A percentile compares a stretch with the other conserved stretches of the same genome.
These are phyloP conservation scores for Panthera leo DNA, from an alignment of 2,113 vertebrate species.

Conservation along the genomic window DNA sequence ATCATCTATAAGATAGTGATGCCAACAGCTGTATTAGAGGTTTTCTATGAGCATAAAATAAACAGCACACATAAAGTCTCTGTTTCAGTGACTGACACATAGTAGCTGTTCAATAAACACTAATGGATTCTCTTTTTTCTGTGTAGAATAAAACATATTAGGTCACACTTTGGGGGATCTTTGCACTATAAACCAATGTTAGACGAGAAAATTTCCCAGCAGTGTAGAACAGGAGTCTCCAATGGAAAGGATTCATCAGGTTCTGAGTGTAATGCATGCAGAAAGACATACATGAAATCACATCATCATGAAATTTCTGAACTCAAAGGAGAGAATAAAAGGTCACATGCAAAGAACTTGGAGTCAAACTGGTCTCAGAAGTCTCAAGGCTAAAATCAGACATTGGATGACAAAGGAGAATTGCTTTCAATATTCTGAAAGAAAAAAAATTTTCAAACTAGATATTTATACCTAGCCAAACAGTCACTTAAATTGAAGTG, in stretches of 20 bases:
- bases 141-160: background rate
- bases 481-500: background rate
- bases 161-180: background rate
- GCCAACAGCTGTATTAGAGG: background rate
- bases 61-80: background rate
- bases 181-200: background rate
- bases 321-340: background rate
- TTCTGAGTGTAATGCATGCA: background rate
- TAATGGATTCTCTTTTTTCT: background rate
- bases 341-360: background rate
- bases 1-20: background rate
- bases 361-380: background rate
- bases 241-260: background rate
- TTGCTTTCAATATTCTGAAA: conserved; percentile 32
- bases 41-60: background rate
- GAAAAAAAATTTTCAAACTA: conserved; percentile 9
- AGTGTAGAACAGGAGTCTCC: background rate
- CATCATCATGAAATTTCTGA: background rate
- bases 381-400: background rate
- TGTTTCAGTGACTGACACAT: background rate
- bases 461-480: conserved; percentile 32
- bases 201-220: background rate
- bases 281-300: background rate
- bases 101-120: conserved; percentile 10
- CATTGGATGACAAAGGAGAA: background rate